Evolutionary conservation across 2,888 invertebrate species (phyloP).

Genomic region (Pelosia muscerda): DNA sequence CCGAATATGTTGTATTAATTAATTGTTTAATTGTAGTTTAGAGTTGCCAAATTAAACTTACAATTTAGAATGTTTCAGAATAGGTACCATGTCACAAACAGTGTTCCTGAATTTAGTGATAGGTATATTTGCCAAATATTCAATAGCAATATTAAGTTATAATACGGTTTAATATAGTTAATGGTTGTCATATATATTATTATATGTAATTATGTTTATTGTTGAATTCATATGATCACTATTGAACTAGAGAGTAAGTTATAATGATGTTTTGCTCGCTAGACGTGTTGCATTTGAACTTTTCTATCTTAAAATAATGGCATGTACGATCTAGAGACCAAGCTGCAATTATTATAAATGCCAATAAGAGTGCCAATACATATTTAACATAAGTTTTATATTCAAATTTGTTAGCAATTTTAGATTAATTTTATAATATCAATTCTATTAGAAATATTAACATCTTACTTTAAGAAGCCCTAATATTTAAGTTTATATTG

Average conservation of each 20-base stretch:
- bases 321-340: neutral
- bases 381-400: slow-evolving; percentile 33
- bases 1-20: slow-evolving; percentile 1
- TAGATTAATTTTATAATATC: slow-evolving; percentile 49
- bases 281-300: slow-evolving; percentile 4
- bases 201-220: neutral
- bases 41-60: neutral
- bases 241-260: neutral
- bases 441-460: slow-evolving; percentile 44
- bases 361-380: slow-evolving; percentile 52
- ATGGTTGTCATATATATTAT: slow-evolving; percentile 13
- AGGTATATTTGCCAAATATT: neutral
- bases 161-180: neutral
- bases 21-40: neutral
- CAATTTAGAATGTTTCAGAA: neutral
- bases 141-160: neutral
- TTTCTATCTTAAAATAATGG: neutral
- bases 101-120: neutral
- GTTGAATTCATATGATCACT: slow-evolving; percentile 4
- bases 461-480: slow-evolving; percentile 47
- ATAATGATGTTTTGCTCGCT: slow-evolving; percentile 3
- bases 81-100: neutral
- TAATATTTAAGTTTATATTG: slow-evolving; percentile 51
- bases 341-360: slow-evolving; percentile 20
- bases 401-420: slow-evolving; percentile 44